Evolutionary conservation across 2,888 invertebrate genomes (phyloP), one percentile per base, ranked within the genome.

Genomic region (Hedychridium roseum): DNA sequence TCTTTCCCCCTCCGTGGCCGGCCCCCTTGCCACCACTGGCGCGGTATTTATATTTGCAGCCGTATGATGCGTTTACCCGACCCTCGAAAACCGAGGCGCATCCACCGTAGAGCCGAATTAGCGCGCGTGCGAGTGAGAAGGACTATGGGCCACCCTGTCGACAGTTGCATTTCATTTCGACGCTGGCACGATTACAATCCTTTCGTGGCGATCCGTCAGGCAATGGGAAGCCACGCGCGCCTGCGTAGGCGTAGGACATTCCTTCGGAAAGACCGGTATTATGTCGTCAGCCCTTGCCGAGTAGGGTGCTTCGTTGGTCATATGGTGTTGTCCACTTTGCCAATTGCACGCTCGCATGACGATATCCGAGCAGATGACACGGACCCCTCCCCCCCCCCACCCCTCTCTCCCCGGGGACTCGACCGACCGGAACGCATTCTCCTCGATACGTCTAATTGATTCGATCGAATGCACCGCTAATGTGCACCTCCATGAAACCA

Each of bases 81-180:
- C 50, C 57, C 54, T 53, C 50, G 57, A 50, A 63, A 62, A 55
- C 43, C 57, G 41, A 32, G 61, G 40, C 14, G 26, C 4, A 18
- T 15, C 15, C 23, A 12, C 20, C 18, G 40, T 17, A 35, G 7
- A 34, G 35, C n/a, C 26, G 30, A 16, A 43, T 34, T 26, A 31
- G 17, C 32, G 31, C 36, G 21, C 20, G 12, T 18, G n/a, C n/a
- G n/a, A n/a, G n/a, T n/a, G n/a, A n/a, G n/a, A n/a, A n/a, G n/a
- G n/a, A n/a, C n/a, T n/a, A 57, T 35, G 54, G 48, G 52, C 39
- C 30, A 46, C 43, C 12, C 36, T 23, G 48, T 45, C 54, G 60
- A 64, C 68, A 68, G 68, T 67, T 68, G 69, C 63, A 65, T 66
- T 69, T 67, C 57, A 68, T 70, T 68, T 63, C 58, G 54, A 43